Conservation (phyloP, 2,888 invertebrate genomes). For the Scaptomyza polygonia region DNA sequence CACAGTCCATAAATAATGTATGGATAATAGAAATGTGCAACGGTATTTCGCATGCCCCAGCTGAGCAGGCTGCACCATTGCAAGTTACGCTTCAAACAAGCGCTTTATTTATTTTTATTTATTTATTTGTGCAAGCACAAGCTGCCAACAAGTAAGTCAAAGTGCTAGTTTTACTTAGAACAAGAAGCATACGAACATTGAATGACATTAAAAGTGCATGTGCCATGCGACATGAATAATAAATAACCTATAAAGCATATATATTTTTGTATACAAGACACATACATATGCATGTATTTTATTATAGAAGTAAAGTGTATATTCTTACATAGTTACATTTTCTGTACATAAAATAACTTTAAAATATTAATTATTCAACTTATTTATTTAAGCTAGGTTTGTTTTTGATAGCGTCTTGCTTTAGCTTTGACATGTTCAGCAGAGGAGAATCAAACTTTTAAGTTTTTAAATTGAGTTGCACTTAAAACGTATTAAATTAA, state of each 20-base stretch:
- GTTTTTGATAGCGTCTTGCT: background rate
- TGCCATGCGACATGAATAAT: background rate
- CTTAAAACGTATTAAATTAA: no score
- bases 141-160: background rate
- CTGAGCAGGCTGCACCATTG: slow-evolving; percentile 42
- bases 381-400: background rate
- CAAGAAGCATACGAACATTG: slow-evolving; percentile 1
- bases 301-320: no score
- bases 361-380: no score
- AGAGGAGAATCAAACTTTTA: no score
- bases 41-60: slow-evolving; percentile 29
- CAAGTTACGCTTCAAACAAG: slow-evolving; percentile 25
- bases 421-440: no score
- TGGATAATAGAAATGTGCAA: slow-evolving; percentile 57
- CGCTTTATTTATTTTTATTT: slow-evolving; percentile 14
- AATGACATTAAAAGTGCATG: slow-evolving; percentile 18
- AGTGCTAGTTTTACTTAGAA: slow-evolving; percentile 21
- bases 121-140: slow-evolving; percentile 3
- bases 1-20: slow-evolving; percentile 64
- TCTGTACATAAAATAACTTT: no score
- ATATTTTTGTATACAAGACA: no score
- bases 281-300: background rate
- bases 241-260: background rate
- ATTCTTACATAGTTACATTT: no score
- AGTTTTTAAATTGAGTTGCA: no score